Base-by-base conservation (phyloP, 2,113 vertebrate genomes). In the Sander vitreus region DNA sequence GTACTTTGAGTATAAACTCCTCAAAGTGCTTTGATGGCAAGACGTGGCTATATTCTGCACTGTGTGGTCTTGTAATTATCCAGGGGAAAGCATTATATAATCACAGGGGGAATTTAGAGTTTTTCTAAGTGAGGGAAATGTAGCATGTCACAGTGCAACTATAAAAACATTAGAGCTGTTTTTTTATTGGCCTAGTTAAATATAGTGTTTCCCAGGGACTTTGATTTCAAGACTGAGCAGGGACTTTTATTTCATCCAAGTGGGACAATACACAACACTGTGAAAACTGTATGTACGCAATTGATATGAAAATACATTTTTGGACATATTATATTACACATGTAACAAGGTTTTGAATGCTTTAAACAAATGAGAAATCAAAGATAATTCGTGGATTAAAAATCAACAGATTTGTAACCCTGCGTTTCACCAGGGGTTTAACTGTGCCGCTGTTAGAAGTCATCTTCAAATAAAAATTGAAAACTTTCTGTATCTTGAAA, bases 151-250 rank as follows among this genome's bases (percentile, higher is more conserved):
- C 67, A 74, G 63, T 63, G 39, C 33, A 58, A 16, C 60, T 45
- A 39, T 63, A 36, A 33, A 58, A 71, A 67, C 73, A 70, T 72
- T 33, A 21, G 48, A 36, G 59, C 5, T 7, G 15, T 54, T 84
- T 73, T 16, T 54, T 84, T 70, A 53, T 45, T 11, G 6, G 73
- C 25, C 78, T 83, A 19, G 55, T 81, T 88, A 86, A 83, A 83
- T 83, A 74, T 80, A 68, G 72, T 54, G 63, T 73, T 68, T 85
- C 68, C 21, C 27, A 63, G 73, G 76, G 79, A 15, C 33, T 59
- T 25, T 63, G 58, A 70, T 62, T 60, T 65, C 43, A 9, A 55
- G 45, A 51, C 71, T 3, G 48, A 76, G 19, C 10, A 1, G 23
- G 55, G 18, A 45, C 60, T 65, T 82, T 69, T 2, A 76, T 75